Conservation (phyloP, 2,113 vertebrate species). For the Asarcornis scutulata region DNA sequence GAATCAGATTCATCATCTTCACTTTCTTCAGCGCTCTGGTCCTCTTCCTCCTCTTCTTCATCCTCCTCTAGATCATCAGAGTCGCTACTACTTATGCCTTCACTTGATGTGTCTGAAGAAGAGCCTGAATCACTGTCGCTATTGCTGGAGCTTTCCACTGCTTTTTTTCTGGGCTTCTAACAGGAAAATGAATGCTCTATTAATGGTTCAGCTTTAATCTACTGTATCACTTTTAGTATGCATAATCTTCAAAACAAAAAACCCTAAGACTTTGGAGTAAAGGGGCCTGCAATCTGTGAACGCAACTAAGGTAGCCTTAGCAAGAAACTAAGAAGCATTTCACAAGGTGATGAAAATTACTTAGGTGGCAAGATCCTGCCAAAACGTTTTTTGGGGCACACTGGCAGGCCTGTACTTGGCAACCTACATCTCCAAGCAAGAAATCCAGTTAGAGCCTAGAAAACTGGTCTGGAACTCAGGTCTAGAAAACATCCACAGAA, state of each 20-base stretch:
- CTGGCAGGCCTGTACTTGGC: not conserved
- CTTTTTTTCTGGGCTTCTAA: conserved; percentile 86
- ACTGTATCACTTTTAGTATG: not conserved
- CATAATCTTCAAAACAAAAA: not conserved
- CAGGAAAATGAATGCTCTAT: conserved; percentile 1
- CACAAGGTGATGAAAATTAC: not conserved
- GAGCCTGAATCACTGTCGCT: conserved; percentile 91
- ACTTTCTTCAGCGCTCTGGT: conserved; percentile 87
- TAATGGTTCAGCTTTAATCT: not conserved
- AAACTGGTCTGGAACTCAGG: not conserved
- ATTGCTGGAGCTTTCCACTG: conserved; percentile 87
- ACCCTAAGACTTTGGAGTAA: not conserved
- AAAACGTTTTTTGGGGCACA: not conserved
- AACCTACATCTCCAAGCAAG: not conserved
- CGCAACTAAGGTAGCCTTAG: not conserved
- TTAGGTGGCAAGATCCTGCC: not conserved
- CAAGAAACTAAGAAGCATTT: not conserved
- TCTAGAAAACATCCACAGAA: not conserved
- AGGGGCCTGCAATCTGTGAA: not conserved
- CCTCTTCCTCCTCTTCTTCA: conserved; percentile 90
- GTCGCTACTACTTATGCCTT: conserved; percentile 89
- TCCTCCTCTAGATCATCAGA: conserved; percentile 91
- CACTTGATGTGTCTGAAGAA: conserved; percentile 89
- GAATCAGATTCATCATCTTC: conserved; percentile 89
- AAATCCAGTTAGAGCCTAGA: not conserved